phyloP scores from a whole-genome alignment of 2,797 vertebrate genomes.

The Anguilla anguilla region DNA sequence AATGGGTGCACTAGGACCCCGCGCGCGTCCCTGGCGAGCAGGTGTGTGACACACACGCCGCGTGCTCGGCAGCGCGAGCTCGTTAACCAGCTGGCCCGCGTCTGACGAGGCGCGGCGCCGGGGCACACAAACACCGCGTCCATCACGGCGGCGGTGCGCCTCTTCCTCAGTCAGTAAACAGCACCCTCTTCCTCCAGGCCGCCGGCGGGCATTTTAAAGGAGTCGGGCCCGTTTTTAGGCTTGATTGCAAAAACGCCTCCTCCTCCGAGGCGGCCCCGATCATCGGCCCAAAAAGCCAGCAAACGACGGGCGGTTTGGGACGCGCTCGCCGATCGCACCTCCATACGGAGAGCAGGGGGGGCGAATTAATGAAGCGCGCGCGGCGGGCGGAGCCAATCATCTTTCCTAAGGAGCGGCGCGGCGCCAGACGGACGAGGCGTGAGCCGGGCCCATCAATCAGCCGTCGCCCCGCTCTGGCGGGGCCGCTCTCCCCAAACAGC shows the following conservation, averaged over 20 bases:
- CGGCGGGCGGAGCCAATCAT: slow-evolving; percentile 57
- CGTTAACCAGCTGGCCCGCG: slow-evolving; percentile 37
- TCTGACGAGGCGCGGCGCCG: slow-evolving; percentile 19
- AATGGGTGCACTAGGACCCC: slow-evolving; percentile 15
- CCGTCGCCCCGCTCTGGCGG: slow-evolving; percentile 30
- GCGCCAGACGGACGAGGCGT: slow-evolving; percentile 58
- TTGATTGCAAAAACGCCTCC: not conserved
- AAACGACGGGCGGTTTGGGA: slow-evolving; percentile 37
- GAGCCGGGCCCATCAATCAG: slow-evolving; percentile 62
- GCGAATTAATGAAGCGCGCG: slow-evolving; percentile 66
- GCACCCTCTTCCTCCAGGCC: slow-evolving; percentile 33
- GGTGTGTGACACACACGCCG: not conserved
- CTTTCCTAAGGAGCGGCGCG: slow-evolving; percentile 52
- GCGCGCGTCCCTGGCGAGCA: not conserved
- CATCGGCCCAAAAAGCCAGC: slow-evolving; percentile 26
- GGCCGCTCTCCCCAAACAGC: slow-evolving; percentile 43
- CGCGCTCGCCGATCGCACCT: slow-evolving; percentile 53
- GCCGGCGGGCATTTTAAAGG: slow-evolving; percentile 28
- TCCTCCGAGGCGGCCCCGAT: slow-evolving; percentile 36
- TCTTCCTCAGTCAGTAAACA: not conserved
- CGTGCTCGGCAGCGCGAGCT: slow-evolving; percentile 46
- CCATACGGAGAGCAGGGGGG: slow-evolving; percentile 50
- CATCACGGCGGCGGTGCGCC: not conserved
- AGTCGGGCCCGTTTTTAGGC: not conserved
- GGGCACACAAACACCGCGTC: not conserved